Evolutionary conservation across 2,888 invertebrate genomes (phyloP), one percentile per base, ranked within the genome.

Genomic region (Drosophila anomalata): DNA sequence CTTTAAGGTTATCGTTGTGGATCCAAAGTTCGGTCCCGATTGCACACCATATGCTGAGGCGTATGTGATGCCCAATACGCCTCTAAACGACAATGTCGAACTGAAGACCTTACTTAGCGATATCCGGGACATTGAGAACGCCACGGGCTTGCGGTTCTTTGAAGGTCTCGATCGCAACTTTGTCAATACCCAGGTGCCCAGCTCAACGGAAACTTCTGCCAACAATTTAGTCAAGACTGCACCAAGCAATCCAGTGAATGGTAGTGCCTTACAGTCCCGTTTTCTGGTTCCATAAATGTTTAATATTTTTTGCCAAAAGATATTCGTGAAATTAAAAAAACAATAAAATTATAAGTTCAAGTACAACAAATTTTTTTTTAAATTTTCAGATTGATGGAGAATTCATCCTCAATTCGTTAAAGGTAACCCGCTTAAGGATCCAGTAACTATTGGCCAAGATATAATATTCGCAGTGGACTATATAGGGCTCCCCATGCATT

Each of bases 91-190:
- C 33, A 59, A 58, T n/a, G 52, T 68, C 4, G 76, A 76, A 0
- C 42, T 88, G 31, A 59, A 59, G 14, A 53, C 65, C 0, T 56
- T 84, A 6, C 79, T 84, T 7, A 70, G 77, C 31, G 89, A 84
- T 75, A 59, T 84, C 5, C 75, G 84, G 0, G 87, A 84, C 12
- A 88, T 84, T 44, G 84, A 84, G 54, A 84, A 75, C 44, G 67
- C 75, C 9, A 88, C 84, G 5, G 84, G 89, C 0, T 51, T 84
- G 1, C 55, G 62, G 8, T 84, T 84, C 46, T 84, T 84, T 12
- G 84, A 84, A 3, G 89, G 85, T 4, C 67, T 88, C n/a, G 79
- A 87, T 60, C 87, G 84, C 1, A 76, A 78, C 41, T 84, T 81
- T 53, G 58, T 84, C 3, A 63, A 71, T 20, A 68, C 59, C 11